Evolutionary conservation across 2,113 vertebrate species (phyloP).

Genomic region (Vicugna pacos): DNA sequence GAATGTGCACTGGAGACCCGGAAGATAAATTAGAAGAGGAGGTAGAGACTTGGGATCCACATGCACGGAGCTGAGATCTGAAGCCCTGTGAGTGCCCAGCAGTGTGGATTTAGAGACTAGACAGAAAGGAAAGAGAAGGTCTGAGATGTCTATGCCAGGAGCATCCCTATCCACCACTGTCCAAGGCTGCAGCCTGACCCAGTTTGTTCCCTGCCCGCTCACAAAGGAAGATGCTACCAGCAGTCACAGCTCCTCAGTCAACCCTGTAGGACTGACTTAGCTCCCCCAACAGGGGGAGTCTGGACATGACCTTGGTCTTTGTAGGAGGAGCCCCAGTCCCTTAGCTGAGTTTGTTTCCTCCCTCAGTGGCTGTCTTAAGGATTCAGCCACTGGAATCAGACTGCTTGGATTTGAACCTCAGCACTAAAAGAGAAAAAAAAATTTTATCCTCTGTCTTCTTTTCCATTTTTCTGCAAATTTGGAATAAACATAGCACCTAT

Average conservation of each 20-base stretch:
- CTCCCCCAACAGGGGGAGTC: neutral
- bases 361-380: neutral
- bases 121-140: neutral
- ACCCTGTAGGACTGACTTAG: neutral
- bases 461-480: neutral
- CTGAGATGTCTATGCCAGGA: neutral
- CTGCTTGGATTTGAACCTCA: neutral
- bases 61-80: neutral
- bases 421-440: neutral
- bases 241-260: neutral
- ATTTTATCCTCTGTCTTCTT: neutral
- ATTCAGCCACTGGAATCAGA: neutral
- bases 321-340: no score
- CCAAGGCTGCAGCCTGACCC: neutral
- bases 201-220: neutral
- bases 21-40: neutral
- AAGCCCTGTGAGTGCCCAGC: neutral
- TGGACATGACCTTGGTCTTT: neutral
- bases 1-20: neutral
- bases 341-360: neutral
- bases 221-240: neutral
- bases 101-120: neutral
- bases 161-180: accelerated
- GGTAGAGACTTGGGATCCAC: neutral
- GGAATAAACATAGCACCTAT: neutral